Evolutionary conservation across 2,113 vertebrate genomes (phyloP).

Genomic region (Ciconia stormi): DNA sequence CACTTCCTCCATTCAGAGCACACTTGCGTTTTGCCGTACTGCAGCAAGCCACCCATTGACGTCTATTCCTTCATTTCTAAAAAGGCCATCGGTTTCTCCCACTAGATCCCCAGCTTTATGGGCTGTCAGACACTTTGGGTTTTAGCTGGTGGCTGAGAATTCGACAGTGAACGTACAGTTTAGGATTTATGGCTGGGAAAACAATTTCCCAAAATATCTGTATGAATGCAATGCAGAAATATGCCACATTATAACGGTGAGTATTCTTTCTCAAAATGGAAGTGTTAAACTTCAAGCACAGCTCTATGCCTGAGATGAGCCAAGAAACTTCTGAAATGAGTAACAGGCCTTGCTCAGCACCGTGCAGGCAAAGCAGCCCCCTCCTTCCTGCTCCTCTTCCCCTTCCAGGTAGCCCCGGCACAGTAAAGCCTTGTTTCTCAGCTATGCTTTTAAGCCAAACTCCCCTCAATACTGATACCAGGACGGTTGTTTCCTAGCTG

Average conservation of each 20-base stretch:
- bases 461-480: not conserved
- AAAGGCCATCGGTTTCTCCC: not conserved
- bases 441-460: not conserved
- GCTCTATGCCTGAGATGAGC: not conserved
- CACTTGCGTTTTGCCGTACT: not conserved
- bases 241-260: not conserved
- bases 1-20: not conserved
- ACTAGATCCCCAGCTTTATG: not conserved
- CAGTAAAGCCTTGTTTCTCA: not conserved
- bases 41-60: not conserved
- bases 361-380: not conserved
- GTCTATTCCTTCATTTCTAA: not conserved
- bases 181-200: constrained; percentile 22
- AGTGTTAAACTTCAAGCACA: constrained; percentile 35
- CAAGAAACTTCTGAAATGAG: constrained; percentile 38
- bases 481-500: not conserved
- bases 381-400: not conserved
- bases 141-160: not conserved
- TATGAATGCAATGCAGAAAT: constrained; percentile 23
- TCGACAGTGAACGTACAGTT: not conserved
- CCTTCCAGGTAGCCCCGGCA: not conserved
- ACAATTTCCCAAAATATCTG: constrained; percentile 38
- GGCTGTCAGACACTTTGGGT: not conserved
- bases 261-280: constrained; percentile 57
- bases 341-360: constrained; percentile 10